These are phyloP conservation scores for Tinea semifulvella DNA, from an alignment of 2,888 invertebrate species.

Conservation along the genomic window DNA sequence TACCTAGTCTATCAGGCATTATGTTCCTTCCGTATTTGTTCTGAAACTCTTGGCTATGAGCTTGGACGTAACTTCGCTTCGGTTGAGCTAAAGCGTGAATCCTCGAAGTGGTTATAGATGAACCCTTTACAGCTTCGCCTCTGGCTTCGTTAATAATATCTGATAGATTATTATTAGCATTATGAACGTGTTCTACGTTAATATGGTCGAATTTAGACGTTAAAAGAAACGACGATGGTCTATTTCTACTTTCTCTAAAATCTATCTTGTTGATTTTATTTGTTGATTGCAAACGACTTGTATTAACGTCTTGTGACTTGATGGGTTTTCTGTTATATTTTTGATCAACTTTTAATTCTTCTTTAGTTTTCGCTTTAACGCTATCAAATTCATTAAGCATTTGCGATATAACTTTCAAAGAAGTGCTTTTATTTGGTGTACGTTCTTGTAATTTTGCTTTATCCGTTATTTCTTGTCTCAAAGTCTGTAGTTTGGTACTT, in stretches of 20 bases:
- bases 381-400: conserved; percentile 46
- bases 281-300: background rate
- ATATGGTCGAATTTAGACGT: conserved; percentile 1
- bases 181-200: conserved; percentile 7
- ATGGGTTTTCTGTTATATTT: conserved; percentile 18
- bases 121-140: conserved; percentile 56
- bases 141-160: conserved; percentile 51
- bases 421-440: conserved; percentile 32
- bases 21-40: conserved; percentile 33
- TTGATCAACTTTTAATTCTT: conserved; percentile 23
- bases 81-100: conserved; percentile 50
- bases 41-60: conserved; percentile 39
- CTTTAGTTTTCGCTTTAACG: conserved; percentile 34
- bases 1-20: conserved; percentile 31
- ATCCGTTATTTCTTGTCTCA: conserved; percentile 30
- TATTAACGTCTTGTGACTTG: conserved; percentile 22
- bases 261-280: background rate
- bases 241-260: background rate
- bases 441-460: conserved; percentile 24
- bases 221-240: background rate
- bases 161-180: conserved; percentile 31
- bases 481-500: conserved; percentile 31
- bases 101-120: conserved; percentile 36
- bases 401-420: conserved; percentile 51
- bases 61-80: conserved; percentile 40